Conservation (phyloP, 2,113 vertebrate genomes). For the Oenanthe melanoleuca region DNA sequence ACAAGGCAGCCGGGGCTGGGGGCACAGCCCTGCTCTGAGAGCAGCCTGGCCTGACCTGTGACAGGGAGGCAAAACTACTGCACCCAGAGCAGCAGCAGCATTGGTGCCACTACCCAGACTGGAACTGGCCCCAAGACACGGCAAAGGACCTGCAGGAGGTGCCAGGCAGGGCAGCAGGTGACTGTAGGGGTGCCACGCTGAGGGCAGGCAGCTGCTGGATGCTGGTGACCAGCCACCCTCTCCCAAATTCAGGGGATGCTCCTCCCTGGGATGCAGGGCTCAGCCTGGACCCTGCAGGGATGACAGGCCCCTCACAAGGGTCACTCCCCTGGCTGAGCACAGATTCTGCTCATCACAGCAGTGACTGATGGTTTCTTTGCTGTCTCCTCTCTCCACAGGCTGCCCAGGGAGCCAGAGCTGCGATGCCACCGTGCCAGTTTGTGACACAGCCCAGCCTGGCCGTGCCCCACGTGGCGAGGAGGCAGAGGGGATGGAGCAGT, state of each 20-base stretch:
- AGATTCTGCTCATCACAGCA: not conserved
- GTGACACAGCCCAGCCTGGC: accelerated
- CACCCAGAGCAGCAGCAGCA: not conserved
- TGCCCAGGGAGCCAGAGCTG: not conserved
- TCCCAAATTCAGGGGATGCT: not conserved
- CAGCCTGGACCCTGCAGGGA: not conserved
- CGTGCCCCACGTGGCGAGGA: conserved; percentile 39
- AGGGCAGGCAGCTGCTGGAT: not conserved
- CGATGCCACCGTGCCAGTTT: accelerated
- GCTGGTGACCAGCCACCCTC: not conserved
- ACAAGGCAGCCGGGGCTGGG: accelerated
- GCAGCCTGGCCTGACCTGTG: accelerated
- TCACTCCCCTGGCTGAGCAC: accelerated
- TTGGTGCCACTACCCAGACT: not conserved
- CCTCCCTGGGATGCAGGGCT: not conserved
- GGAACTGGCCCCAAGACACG: not conserved
- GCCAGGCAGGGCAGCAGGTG: not conserved
- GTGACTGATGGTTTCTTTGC: not conserved
- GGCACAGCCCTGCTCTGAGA: not conserved
- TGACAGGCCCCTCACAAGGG: not conserved
- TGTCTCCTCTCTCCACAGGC: not conserved
- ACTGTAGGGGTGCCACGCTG: accelerated
- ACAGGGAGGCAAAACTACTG: not conserved
- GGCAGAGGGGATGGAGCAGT: conserved; percentile 50
- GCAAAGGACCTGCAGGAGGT: accelerated